These are phyloP conservation scores for Prenolepis imparis DNA, from an alignment of 2,888 invertebrate genomes.

Conservation along the genomic window DNA sequence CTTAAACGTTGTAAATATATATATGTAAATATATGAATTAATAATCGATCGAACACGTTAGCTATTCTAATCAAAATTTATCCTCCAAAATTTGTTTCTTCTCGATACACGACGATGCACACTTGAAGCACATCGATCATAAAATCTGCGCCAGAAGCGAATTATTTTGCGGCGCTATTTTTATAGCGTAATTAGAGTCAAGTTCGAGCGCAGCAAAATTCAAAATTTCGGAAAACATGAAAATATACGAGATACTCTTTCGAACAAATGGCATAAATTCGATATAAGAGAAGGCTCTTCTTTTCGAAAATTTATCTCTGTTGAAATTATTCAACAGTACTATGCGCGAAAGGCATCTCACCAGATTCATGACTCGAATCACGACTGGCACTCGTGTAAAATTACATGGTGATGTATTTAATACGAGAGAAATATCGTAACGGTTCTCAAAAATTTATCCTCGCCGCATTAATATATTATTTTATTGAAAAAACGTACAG, in stretches of 20 bases:
- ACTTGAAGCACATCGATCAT: background rate
- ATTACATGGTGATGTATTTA: background rate
- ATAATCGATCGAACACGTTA: background rate
- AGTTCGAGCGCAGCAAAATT: background rate
- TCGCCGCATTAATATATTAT: background rate
- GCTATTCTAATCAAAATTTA: slow-evolving; percentile 16
- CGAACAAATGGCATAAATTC: background rate
- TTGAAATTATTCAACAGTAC: background rate
- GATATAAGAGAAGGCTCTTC: background rate
- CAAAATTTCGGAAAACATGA: background rate
- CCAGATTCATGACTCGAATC: background rate
- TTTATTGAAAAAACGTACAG: background rate
- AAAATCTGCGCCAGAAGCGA: background rate
- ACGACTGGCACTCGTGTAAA: background rate
- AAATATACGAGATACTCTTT: background rate
- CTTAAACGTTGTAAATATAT: slow-evolving; percentile 17
- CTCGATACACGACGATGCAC: background rate
- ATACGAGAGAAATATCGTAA: background rate
- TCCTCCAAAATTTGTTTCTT: no score
- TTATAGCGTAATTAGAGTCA: background rate
- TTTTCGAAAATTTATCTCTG: background rate
- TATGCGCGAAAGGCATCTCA: background rate
- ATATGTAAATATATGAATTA: slow-evolving; percentile 7
- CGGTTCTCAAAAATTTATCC: background rate
- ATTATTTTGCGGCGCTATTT: background rate